phyloP scores from a whole-genome alignment of 2,888 invertebrate genomes.

The Thelaira solivaga region DNA sequence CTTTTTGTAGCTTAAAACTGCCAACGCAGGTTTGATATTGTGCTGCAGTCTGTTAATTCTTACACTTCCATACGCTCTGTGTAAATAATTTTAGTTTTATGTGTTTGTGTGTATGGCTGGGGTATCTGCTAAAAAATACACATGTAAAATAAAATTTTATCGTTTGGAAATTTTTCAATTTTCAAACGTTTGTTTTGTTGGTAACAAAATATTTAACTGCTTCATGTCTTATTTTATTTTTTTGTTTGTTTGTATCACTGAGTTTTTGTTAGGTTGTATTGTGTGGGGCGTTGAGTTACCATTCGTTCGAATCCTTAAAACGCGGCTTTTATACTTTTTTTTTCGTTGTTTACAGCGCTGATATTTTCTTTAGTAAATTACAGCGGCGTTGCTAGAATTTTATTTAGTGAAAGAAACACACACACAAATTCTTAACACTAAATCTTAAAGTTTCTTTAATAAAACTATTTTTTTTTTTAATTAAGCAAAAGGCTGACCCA shows the following conservation, averaged over 20 bases:
- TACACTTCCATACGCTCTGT: too few relatives aligned
- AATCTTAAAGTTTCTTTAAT: too few relatives aligned
- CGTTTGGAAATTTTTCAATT: slow-evolving; percentile 77
- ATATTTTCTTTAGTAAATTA: background rate
- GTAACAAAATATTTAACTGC: slow-evolving; percentile 4
- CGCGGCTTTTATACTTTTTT: slow-evolving; percentile 38
- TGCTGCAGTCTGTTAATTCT: too few relatives aligned
- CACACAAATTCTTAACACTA: too few relatives aligned
- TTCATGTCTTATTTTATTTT: background rate
- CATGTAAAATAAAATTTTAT: slow-evolving; percentile 73
- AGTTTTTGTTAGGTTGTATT: slow-evolving; percentile 2
- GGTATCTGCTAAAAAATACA: slow-evolving; percentile 23
- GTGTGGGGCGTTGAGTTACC: slow-evolving; percentile 13
- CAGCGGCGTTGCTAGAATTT: too few relatives aligned
- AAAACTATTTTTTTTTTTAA: too few relatives aligned
- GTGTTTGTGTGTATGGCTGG: slow-evolving; percentile 1
- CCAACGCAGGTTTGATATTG: too few relatives aligned
- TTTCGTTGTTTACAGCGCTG: slow-evolving; percentile 13
- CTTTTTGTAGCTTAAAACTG: too few relatives aligned
- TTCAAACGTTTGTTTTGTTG: slow-evolving; percentile 60
- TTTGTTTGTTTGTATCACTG: background rate
- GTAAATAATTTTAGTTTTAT: slow-evolving; percentile 18
- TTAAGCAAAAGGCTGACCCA: too few relatives aligned
- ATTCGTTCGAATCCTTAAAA: slow-evolving; percentile 43
- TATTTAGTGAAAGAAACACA: too few relatives aligned